Evolutionary conservation across 2,113 vertebrate genomes (phyloP).

Genomic region (Oryctolagus cuniculus): DNA sequence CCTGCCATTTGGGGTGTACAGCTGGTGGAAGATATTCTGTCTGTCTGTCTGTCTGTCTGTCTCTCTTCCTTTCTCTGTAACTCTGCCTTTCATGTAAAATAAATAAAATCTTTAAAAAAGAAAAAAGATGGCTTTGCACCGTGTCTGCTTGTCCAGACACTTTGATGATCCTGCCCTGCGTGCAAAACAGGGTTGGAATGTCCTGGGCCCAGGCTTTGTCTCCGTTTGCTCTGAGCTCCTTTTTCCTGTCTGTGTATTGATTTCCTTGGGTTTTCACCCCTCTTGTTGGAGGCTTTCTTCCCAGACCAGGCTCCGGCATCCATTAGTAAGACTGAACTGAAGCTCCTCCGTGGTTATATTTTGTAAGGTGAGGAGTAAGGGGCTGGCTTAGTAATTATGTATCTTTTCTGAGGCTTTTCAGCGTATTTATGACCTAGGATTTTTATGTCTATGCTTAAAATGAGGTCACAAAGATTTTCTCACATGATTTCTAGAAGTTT

Average conservation of each 20-base stretch:
- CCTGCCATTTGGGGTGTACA: too few species aligned
- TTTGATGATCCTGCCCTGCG: not conserved
- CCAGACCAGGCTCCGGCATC: not conserved
- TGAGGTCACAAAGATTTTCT: slow-evolving; percentile 9
- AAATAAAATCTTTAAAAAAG: too few species aligned
- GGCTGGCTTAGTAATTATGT: not conserved
- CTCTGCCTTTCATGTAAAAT: too few species aligned
- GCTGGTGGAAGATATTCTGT: too few species aligned
- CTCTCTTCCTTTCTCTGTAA: too few species aligned
- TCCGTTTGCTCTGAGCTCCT: not conserved
- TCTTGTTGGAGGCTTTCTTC: not conserved
- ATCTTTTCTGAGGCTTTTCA: slow-evolving; percentile 27
- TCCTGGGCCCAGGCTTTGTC: not conserved
- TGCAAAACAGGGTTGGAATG: not conserved
- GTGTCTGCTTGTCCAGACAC: not conserved
- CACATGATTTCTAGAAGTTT: not conserved
- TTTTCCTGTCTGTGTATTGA: not conserved
- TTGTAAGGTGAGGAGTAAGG: not conserved
- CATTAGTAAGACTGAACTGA: slow-evolving; percentile 9
- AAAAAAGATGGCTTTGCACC: too few species aligned
- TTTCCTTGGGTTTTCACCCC: not conserved
- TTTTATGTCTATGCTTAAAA: slow-evolving; percentile 8
- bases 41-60: too few species aligned
- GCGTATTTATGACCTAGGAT: not conserved
- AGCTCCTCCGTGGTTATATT: not conserved